phyloP scores from a whole-genome alignment of 2,797 vertebrate species.

The Enteromius paludinosus region DNA sequence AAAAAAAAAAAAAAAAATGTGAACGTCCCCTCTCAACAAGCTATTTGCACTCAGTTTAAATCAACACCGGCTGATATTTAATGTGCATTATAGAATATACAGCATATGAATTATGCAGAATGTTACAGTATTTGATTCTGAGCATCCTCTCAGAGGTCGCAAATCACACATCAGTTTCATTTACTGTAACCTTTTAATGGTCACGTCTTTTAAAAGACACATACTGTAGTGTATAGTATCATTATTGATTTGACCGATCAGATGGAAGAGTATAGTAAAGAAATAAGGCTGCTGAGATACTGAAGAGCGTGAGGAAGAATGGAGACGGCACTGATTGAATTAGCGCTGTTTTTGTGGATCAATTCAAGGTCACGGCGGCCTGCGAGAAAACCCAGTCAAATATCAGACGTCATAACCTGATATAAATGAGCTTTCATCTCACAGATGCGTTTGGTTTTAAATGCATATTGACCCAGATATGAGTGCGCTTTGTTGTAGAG shows the following conservation, averaged over 20 bases:
- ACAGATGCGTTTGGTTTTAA: constrained; percentile 63
- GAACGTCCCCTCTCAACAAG: background rate
- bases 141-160: background rate
- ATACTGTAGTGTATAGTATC: background rate
- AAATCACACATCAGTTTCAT: background rate
- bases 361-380: constrained; percentile 79
- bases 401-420: constrained; percentile 74
- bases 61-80: background rate
- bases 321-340: constrained; percentile 72
- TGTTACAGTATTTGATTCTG: background rate
- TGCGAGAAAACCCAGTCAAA: constrained; percentile 66
- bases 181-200: background rate
- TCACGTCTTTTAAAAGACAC: background rate
- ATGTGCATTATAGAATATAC: background rate
- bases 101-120: background rate
- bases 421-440: constrained; percentile 65
- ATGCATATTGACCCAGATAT: constrained; percentile 64
- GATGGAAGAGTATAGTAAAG: background rate
- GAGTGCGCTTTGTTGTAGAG: constrained; percentile 29
- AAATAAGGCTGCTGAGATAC: constrained; percentile 62
- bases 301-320: constrained; percentile 36
- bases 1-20: background rate
- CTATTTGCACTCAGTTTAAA: background rate
- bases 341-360: constrained; percentile 73
- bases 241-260: background rate